Conservation (phyloP, 2,797 vertebrate species). For the Paedocypris micromegethes region DNA sequence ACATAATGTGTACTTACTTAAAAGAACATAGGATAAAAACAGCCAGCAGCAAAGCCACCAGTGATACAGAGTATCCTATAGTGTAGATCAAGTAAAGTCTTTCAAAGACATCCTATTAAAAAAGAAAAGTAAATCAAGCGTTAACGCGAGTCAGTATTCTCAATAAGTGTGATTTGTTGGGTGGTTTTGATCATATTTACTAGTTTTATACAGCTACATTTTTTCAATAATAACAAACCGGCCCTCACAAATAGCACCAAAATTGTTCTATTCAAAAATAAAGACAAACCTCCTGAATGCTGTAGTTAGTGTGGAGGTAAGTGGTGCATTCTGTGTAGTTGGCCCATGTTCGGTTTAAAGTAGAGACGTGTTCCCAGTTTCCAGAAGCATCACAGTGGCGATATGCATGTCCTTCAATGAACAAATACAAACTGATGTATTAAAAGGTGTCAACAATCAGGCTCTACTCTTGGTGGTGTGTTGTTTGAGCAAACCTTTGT, state of each 20-base stretch:
- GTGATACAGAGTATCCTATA: slow-evolving; percentile 82
- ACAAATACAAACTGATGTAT: background rate
- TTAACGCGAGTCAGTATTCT: background rate
- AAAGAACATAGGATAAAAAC: slow-evolving; percentile 85
- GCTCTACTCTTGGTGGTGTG: no score
- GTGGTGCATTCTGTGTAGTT: slow-evolving; percentile 85
- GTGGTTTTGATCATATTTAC: no score
- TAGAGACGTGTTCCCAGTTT: slow-evolving; percentile 76
- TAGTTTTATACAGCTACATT: no score
- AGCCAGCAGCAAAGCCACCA: slow-evolving; percentile 75
- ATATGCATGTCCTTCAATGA: slow-evolving; percentile 73
- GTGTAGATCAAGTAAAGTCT: slow-evolving; percentile 88
- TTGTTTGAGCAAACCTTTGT: slow-evolving; percentile 65
- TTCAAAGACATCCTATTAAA: slow-evolving; percentile 78
- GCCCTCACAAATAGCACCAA: background rate
- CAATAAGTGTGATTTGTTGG: no score
- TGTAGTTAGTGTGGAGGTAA: slow-evolving; percentile 70
- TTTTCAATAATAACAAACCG: no score
- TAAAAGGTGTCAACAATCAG: background rate
- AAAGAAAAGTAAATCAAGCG: slow-evolving; percentile 36
- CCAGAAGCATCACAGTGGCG: slow-evolving; percentile 74
- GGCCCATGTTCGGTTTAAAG: slow-evolving; percentile 85
- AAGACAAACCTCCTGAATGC: slow-evolving; percentile 61
- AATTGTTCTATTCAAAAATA: background rate
- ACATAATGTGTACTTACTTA: slow-evolving; percentile 71